phyloP scores from a whole-genome alignment of 1,140 invertebrate species.

The Philotrypesis tridentata region DNA sequence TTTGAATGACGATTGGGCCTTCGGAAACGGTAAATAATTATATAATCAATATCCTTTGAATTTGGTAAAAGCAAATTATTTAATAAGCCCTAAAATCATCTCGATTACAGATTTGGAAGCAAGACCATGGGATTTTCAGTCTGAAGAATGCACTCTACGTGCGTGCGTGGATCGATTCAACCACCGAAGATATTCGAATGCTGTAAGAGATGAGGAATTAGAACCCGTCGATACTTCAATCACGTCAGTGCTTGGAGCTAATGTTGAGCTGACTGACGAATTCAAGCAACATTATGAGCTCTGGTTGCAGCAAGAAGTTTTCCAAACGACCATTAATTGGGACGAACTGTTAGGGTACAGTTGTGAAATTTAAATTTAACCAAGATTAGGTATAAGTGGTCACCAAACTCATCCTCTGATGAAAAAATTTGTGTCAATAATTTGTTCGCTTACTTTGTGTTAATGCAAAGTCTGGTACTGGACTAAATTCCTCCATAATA shows the following conservation, averaged over 20 bases:
- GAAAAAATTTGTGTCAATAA: not conserved
- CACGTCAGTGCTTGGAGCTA: constrained; percentile 85
- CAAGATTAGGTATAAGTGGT: constrained; percentile 15
- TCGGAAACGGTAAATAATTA: constrained; percentile 90
- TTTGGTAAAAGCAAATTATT: not conserved
- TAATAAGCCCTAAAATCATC: not conserved
- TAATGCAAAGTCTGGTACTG: not conserved
- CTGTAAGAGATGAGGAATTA: constrained; percentile 79
- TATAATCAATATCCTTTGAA: not conserved
- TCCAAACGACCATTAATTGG: constrained; percentile 88
- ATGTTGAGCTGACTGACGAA: constrained; percentile 91
- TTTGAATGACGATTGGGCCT: constrained; percentile 99
- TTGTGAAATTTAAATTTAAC: constrained; percentile 63
- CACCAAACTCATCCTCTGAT: constrained; percentile 3
- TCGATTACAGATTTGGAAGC: constrained; percentile 89
- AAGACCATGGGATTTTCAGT: constrained; percentile 98
- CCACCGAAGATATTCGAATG: constrained; percentile 86
- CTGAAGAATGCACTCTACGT: constrained; percentile 95
- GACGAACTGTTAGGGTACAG: constrained; percentile 74
- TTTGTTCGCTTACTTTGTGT: not conserved
- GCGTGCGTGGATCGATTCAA: constrained; percentile 97
- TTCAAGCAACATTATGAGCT: constrained; percentile 97
- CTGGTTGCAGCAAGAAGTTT: constrained; percentile 98
- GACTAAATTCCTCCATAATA: not conserved
- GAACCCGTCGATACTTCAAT: constrained; percentile 90